Base-by-base conservation (phyloP, 2,113 vertebrate species). In the Gopherus evgoodei region DNA sequence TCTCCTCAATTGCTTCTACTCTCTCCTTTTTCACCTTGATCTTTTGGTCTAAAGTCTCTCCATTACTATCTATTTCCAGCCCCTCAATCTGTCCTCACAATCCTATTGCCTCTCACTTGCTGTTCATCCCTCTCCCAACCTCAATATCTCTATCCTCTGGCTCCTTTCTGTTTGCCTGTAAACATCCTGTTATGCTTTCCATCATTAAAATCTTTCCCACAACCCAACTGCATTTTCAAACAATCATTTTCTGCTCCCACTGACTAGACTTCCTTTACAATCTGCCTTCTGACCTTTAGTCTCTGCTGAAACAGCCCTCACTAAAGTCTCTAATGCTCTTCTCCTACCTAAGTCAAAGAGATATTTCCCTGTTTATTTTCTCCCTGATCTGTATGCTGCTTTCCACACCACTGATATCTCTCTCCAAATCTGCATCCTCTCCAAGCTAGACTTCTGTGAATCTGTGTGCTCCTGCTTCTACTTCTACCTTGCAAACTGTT, bases 291-390 rank as follows among this genome's bases (percentile, higher is more conserved):
- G 7, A 17, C 17, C 17, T 95, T 93, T 86, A 89, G 57, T 81
- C 13, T 54, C 29, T 0, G 0, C 5, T 11, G 44, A 72, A n/a
- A 72, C 6, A 2, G 0, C 8, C 21, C 85, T 90, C 35, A 22
- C 54, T 0, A 0, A 1, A 25, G 3, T 29, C 31, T 35, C 62
- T 65, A 65, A 65, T n/a, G 16, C 62, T n/a, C 42, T 52, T 85
- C 90, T 93, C 38, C 57, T 42, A 87, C 29, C 5, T 22, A 93
- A 93, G 4, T 6, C 31, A 24, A n/a, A 88, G 29, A 8, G 2
- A 14, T 65, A 62, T 53, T 85, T 93, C 78, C 6, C 59, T 44
- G 2, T 49, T 93, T 1, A 12, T 49, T 69, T 76, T 56, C 8
- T 25, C 12, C 42, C 52, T 82, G 65, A 31, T 62, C 59, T 31